Base-by-base conservation (phyloP, 2,797 vertebrate species). In the Cossypha polioptera region DNA sequence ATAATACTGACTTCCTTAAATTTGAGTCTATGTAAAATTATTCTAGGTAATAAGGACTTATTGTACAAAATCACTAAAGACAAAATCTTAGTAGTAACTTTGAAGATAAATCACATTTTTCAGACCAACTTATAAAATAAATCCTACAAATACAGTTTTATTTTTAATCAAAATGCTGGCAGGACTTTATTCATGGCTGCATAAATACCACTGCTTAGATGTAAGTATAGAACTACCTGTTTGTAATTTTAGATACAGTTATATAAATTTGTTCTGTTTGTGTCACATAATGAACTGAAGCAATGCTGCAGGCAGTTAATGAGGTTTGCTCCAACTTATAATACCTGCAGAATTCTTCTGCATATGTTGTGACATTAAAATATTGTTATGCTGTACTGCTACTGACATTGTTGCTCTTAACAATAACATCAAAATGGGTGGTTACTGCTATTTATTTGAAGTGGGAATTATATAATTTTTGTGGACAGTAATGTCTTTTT, bases 241-340 rank as follows among this genome's bases (percentile, higher is more conserved):
- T 95, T 87, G 50, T 90, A 83, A 96, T 93, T 71, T 88, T 84
- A 88, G 50, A 61, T 90, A 40, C 80, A 61, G n/a, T 74, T 80
- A 62, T 22, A 92, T 90, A 53, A 68, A 78, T 94, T 92, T 83
- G 24, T 67, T 95, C 75, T 91, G 81, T 61, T 94, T 74, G 58
- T 93, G 79, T 91, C 90, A 84, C 0, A 1, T 71, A 96, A 94
- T 85, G 78, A 84, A 95, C 88, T 88, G 68, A 92, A 94, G 85
- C 72, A 80, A 50, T 66, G 88, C 82, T 54, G 50, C 75, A 76
- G 91, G 86, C 80, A 94, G 47, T 61, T 90, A 88, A 92, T 81
- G 59, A 90, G 74, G 71, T 90, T 93, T 80, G 47, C 55, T 90
- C 73, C 79, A 77, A 63, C 61, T 90, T 95, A 80, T 19, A 78